Base-by-base conservation (phyloP, 2,113 vertebrate species). In the Nymphicus hollandicus region DNA sequence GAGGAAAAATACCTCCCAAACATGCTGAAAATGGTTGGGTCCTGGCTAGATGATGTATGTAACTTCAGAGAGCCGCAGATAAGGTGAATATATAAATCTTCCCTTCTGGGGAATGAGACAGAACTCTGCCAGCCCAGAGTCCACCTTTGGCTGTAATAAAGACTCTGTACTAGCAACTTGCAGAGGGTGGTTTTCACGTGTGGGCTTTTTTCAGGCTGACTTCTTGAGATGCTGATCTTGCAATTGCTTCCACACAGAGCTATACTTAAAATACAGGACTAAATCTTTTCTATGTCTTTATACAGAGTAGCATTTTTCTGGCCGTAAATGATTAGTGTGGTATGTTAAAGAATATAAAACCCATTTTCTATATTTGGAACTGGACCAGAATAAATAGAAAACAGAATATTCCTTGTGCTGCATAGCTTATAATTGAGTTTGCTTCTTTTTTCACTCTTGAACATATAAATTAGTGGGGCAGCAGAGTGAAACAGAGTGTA, bases 401-500 rank as follows among this genome's bases (percentile, higher is more conserved):
- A 16, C 13, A 94, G 64, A 83, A 82, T 68, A 72, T 76, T 47
- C 37, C 52, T 81, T 87, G 60, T 95, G 71, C 64, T 95, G 78
- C 63, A 41, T 43, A 72, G 73, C 52, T 91, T 85, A 74, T 94
- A 93, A 96, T 87, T 95, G 66, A 91, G 43, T 93, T 93, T 87
- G 9, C 76, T 95, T 81, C 73, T 68, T 89, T 95, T 88, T 92
- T 55, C 37, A 37, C 1, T 88, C 64, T 70, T 58, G 46, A 83
- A 72, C 13, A 28, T 92, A 95, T 92, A 91, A 96, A 96, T 95
- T 92, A 94, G 73, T 60, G 55, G 82, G 44, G 86, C 61, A 93
- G 86, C 56, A 92, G 81, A 82, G 65, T 88, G 79, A 94, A 96
- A 65, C 90, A 83, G 61, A 95, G 87, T 97, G 68, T 89, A 95